These are phyloP conservation scores for Chionis minor DNA, from an alignment of 2,113 vertebrate species.

Conservation along the genomic window DNA sequence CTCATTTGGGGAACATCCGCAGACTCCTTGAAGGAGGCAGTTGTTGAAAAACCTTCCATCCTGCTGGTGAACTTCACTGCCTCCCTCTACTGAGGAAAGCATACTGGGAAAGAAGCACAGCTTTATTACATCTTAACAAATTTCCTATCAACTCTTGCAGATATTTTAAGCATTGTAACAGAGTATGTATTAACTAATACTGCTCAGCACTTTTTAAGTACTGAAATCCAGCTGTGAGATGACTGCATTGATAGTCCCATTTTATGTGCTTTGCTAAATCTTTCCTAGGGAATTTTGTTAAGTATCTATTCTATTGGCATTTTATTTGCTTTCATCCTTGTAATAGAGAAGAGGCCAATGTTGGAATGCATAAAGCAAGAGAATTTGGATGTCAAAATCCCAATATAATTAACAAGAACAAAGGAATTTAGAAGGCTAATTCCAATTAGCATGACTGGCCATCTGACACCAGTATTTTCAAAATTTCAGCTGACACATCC, in stretches of 20 bases:
- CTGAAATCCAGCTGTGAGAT: not conserved
- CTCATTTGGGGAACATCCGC: not conserved
- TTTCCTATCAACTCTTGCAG: not conserved
- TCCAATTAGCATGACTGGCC: not conserved
- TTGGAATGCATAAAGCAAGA: not conserved
- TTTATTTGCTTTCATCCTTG: not conserved
- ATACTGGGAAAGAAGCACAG: not conserved
- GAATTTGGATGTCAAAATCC: not conserved
- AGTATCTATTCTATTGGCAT: not conserved
- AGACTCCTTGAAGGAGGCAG: not conserved
- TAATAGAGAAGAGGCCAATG: not conserved
- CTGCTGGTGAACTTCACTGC: not conserved
- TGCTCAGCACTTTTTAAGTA: not conserved
- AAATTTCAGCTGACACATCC: constrained; percentile 15
- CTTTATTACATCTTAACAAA: not conserved
- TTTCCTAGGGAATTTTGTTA: not conserved
- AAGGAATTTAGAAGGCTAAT: constrained; percentile 18
- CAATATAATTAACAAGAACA: constrained; percentile 15
- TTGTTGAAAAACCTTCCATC: not conserved
- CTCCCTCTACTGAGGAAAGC: not conserved
- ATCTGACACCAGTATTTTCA: constrained; percentile 27
- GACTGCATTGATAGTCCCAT: not conserved
- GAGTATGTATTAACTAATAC: not conserved
- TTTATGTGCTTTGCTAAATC: not conserved
- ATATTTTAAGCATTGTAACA: not conserved